phyloP scores from a whole-genome alignment of 2,113 vertebrate genomes.

The Calonectris borealis region DNA sequence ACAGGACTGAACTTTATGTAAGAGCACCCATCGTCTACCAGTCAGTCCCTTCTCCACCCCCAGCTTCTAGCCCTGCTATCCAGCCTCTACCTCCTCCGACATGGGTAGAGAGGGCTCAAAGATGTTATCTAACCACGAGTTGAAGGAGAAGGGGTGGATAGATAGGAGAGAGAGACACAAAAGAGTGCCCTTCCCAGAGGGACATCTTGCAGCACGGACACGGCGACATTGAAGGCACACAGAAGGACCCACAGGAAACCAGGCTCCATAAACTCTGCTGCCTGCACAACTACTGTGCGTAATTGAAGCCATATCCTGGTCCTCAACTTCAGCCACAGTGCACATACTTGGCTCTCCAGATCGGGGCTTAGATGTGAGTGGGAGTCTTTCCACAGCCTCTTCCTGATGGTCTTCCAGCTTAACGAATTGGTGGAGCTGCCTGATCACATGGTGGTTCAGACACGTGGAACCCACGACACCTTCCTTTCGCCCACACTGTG shows the following conservation, averaged over 20 bases:
- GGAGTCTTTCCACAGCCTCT: neutral
- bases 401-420: neutral
- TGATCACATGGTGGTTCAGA: neutral
- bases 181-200: neutral
- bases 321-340: neutral
- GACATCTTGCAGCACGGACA: neutral
- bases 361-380: neutral
- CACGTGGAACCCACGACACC: neutral
- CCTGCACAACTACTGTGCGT: fast-evolving
- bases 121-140: fast-evolving
- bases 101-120: neutral
- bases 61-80: neutral
- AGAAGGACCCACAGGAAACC: neutral
- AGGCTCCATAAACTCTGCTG: neutral
- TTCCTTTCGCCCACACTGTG: neutral
- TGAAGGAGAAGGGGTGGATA: fast-evolving
- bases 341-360: neutral
- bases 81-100: neutral
- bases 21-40: neutral
- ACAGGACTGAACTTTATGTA: neutral
- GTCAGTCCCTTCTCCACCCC: neutral
- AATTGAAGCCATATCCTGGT: neutral
- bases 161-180: neutral
- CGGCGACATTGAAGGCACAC: fast-evolving
- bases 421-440: neutral